Percentiles rank a stretch among this genome's conserved stretches.
Evolutionary conservation across 2,797 vertebrate species (phyloP).

Genomic region (Hephaestus fuliginosus): DNA sequence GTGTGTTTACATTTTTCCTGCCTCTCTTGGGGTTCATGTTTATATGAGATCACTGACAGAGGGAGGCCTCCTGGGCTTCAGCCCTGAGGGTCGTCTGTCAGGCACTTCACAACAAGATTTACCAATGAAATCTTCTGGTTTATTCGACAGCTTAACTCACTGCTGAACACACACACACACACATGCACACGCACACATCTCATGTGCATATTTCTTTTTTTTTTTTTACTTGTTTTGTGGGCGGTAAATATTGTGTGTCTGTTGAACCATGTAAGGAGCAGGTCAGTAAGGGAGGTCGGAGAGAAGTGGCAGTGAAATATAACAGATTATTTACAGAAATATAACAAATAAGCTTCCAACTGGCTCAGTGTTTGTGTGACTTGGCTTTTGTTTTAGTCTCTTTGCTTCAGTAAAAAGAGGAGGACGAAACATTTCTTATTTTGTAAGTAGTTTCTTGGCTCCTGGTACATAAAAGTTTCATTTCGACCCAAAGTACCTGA

Average conservation of each 20-base stretch:
- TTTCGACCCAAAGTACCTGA: too few relatives aligned
- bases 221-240: background rate
- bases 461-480: too few relatives aligned
- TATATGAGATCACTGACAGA: slow-evolving; percentile 40
- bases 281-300: background rate
- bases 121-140: background rate
- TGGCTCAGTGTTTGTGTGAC: background rate
- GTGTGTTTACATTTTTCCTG: slow-evolving; percentile 31
- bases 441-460: too few relatives aligned
- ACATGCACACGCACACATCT: background rate
- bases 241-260: too few relatives aligned
- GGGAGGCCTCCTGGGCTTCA: background rate
- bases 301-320: background rate
- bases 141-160: background rate
- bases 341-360: background rate
- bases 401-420: too few relatives aligned
- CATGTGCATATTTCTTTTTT: too few relatives aligned
- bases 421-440: too few relatives aligned
- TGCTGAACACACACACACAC: background rate
- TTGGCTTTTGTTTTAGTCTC: background rate
- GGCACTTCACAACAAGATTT: background rate
- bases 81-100: slow-evolving; percentile 19
- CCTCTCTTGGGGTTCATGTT: slow-evolving; percentile 33
- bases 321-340: background rate
- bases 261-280: background rate